phyloP scores from a whole-genome alignment of 2,797 vertebrate species.

The Spatula versicolor region DNA sequence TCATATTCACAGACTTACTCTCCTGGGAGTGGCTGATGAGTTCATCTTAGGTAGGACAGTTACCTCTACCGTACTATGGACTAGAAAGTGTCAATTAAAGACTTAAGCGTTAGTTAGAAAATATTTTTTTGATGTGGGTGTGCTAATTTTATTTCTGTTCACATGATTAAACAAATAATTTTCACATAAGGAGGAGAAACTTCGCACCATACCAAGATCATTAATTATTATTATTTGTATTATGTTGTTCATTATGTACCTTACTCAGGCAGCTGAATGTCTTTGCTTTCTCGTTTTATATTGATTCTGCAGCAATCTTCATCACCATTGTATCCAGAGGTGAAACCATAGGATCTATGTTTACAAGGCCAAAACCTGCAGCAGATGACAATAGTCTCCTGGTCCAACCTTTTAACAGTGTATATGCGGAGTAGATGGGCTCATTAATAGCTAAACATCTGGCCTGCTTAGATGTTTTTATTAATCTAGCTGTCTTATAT shows the following conservation, averaged over 20 bases:
- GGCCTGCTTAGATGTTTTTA: background rate
- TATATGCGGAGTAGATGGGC: background rate
- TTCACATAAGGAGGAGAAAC: fast-evolving
- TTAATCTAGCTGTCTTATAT: background rate
- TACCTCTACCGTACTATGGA: background rate
- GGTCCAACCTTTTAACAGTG: background rate
- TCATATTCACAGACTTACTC: background rate
- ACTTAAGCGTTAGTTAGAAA: background rate
- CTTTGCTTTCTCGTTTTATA: background rate
- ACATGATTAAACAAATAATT: background rate
- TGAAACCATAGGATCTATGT: background rate
- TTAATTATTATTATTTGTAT: background rate
- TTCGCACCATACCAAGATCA: fast-evolving
- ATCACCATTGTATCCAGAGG: fast-evolving
- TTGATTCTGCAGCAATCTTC: background rate
- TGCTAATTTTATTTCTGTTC: background rate
- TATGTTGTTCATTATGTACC: background rate
- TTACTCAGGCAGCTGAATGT: background rate
- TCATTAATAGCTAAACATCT: background rate
- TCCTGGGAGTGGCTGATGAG: background rate
- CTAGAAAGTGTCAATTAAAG: background rate
- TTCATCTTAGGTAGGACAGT: background rate
- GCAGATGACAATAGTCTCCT: background rate
- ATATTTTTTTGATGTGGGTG: background rate
- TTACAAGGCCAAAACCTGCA: background rate